These are phyloP conservation scores for Ageneiosus marmoratus DNA, from an alignment of 2,113 vertebrate species.

Conservation along the genomic window DNA sequence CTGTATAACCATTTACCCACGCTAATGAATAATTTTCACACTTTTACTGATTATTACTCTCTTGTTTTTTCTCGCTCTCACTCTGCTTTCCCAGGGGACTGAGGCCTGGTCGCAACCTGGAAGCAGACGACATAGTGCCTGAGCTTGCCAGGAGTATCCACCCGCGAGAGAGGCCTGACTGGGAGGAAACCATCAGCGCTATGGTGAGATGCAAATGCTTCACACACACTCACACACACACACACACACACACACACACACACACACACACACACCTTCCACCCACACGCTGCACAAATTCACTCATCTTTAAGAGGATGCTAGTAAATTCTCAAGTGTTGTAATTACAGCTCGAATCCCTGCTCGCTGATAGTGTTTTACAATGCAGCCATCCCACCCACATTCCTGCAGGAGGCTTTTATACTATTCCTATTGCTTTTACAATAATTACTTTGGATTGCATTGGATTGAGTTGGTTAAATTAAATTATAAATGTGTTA, in stretches of 20 bases:
- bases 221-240: neutral
- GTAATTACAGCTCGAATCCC: slow-evolving; percentile 25
- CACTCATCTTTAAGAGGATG: neutral
- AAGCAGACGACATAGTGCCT: slow-evolving; percentile 93
- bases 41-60: neutral
- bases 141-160: slow-evolving; percentile 90
- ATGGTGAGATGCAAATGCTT: slow-evolving; percentile 80
- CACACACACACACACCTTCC: neutral
- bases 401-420: slow-evolving; percentile 11
- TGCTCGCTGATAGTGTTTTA: neutral
- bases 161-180: slow-evolving; percentile 92
- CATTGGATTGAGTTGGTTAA: neutral
- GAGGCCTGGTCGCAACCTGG: slow-evolving; percentile 84
- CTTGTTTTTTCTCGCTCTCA: neutral
- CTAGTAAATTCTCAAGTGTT: slow-evolving; percentile 24
- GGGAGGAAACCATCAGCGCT: slow-evolving; percentile 96
- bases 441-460: neutral
- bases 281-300: neutral
- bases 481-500: neutral
- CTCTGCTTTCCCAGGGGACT: slow-evolving; percentile 75
- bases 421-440: neutral
- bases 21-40: neutral
- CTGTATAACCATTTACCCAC: neutral
- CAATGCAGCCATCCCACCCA: slow-evolving; percentile 12
- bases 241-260: neutral